Percentiles rank a stretch among this genome's conserved stretches.
These are phyloP conservation scores for Proteles cristata DNA, from an alignment of 2,113 vertebrate genomes.

Conservation along the genomic window DNA sequence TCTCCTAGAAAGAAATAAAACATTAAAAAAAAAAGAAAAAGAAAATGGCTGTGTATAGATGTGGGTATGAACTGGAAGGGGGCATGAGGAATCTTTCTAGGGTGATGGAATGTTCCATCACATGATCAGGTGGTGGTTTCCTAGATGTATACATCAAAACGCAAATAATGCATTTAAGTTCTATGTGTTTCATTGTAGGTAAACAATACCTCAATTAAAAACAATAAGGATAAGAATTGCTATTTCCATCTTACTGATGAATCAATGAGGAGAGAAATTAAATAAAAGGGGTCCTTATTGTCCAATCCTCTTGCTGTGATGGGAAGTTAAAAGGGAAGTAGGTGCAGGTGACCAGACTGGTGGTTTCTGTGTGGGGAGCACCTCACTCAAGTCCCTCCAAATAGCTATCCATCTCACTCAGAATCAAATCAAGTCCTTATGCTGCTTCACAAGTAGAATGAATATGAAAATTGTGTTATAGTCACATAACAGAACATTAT, in stretches of 20 bases:
- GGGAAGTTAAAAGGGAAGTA: background rate
- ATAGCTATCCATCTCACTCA: background rate
- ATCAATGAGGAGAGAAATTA: background rate
- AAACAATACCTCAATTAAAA: background rate
- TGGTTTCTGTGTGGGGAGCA: background rate
- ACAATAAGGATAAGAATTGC: background rate
- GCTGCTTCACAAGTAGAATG: background rate
- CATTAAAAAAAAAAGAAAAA: too few relatives aligned
- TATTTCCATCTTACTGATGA: background rate
- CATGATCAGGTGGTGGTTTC: background rate
- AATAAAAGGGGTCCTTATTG: background rate
- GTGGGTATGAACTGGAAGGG: background rate
- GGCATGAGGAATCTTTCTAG: background rate
- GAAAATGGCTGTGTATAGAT: background rate
- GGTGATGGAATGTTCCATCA: background rate
- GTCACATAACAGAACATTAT: background rate
- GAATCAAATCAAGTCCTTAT: background rate
- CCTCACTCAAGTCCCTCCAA: background rate
- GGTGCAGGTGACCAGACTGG: background rate
- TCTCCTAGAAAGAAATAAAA: too few relatives aligned
- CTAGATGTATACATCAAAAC: background rate
- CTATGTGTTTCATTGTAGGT: background rate
- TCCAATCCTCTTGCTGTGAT: background rate
- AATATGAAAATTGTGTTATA: background rate
- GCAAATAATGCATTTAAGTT: background rate